Evolutionary conservation across 2,797 vertebrate genomes (phyloP).

Genomic region (Halcyon badia): DNA sequence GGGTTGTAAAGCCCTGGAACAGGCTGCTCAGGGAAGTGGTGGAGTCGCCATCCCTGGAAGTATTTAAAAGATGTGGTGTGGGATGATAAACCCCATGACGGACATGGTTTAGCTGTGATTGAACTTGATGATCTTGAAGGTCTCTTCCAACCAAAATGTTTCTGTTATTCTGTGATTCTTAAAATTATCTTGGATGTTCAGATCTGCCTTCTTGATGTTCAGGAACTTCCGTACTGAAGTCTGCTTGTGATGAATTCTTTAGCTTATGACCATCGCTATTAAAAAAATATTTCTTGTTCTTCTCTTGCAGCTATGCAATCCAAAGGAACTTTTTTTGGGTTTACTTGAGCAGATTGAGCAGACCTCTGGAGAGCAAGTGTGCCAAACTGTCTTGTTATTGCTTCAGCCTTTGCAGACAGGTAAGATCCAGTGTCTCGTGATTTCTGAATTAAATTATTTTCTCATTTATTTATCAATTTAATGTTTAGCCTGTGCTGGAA

Average conservation of each 20-base stretch:
- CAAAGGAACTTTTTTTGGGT: constrained; percentile 95
- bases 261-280: background rate
- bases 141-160: background rate
- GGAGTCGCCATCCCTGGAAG: too few species aligned
- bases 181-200: background rate
- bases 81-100: too few species aligned
- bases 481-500: background rate
- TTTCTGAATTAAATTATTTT: background rate
- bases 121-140: background rate
- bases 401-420: constrained; percentile 92
- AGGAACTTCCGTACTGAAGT: background rate
- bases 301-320: constrained; percentile 88
- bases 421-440: constrained; percentile 62
- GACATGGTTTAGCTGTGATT: too few species aligned
- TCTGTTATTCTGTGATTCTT: background rate
- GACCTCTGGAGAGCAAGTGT: constrained; percentile 83
- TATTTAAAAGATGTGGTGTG: too few species aligned
- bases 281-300: background rate
- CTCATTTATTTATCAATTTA: background rate
- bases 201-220: background rate
- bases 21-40: too few species aligned
- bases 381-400: constrained; percentile 87
- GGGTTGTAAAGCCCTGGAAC: too few species aligned
- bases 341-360: constrained; percentile 95
- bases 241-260: background rate